Conservation (phyloP, 2,113 vertebrate species). For the Maccullochella peelii region DNA sequence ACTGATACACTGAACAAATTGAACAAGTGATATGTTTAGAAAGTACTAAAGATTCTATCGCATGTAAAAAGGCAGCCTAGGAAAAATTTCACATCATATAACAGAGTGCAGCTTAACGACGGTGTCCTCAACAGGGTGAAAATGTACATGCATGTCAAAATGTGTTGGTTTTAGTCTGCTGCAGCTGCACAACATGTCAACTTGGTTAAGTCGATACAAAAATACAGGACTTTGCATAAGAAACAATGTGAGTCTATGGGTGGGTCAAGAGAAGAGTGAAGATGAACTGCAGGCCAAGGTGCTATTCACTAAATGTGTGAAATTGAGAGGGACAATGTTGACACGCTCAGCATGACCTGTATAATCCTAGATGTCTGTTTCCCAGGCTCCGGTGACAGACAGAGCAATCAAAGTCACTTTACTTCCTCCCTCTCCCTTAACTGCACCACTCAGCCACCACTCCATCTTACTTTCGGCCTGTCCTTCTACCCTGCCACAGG, state of each 20-base stretch:
- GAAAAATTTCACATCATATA: background rate
- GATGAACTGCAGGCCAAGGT: background rate
- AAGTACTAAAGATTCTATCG: background rate
- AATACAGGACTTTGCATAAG: background rate
- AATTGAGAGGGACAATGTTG: slow-evolving; percentile 4
- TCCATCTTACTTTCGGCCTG: background rate
- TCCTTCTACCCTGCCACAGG: background rate
- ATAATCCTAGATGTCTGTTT: slow-evolving; percentile 12
- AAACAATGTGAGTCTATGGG: background rate
- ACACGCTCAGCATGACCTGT: slow-evolving; percentile 47
- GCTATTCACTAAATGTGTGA: slow-evolving; percentile 18
- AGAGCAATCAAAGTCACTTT: slow-evolving; percentile 45
- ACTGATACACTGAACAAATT: background rate
- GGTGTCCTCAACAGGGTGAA: background rate
- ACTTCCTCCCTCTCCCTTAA: background rate
- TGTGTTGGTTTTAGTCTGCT: background rate
- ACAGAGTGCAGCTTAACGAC: too few relatives aligned
- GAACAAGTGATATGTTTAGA: background rate
- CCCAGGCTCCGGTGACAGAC: slow-evolving; percentile 23
- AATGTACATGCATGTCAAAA: background rate
- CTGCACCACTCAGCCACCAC: background rate
- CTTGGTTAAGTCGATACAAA: background rate
- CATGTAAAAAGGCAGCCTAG: background rate
- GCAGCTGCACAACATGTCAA: background rate
- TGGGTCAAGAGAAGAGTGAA: background rate